A percentile compares a stretch with the other conserved stretches of the same genome.
These are phyloP conservation scores for Orchesella flavescens DNA, from an alignment of 2,888 invertebrate genomes.

Conservation along the genomic window DNA sequence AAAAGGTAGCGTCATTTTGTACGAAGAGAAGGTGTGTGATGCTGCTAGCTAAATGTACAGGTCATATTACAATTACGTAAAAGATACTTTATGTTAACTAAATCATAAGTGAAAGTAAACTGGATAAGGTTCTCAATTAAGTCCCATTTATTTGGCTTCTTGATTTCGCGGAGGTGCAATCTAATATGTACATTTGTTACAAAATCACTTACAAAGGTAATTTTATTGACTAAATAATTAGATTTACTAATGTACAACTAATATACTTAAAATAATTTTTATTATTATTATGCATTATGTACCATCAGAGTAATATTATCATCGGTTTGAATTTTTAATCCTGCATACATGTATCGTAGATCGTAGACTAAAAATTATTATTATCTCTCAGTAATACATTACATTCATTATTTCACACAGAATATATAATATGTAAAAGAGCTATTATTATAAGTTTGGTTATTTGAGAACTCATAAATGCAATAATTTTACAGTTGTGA, in stretches of 20 bases:
- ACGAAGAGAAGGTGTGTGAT: no score
- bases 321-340: background rate
- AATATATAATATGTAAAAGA: no score
- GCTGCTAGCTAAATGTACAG: no score
- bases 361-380: no score
- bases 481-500: background rate
- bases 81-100: no score
- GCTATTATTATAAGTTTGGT: no score
- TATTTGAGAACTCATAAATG: no score
- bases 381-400: no score
- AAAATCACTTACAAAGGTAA: conserved; percentile 57
- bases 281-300: conserved; percentile 3
- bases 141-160: conserved; percentile 60
- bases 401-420: no score
- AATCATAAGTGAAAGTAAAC: no score
- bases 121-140: conserved; percentile 57
- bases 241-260: background rate
- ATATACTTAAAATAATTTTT: conserved; percentile 3
- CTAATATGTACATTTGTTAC: conserved; percentile 64
- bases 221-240: conserved; percentile 19
- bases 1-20: no score
- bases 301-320: background rate
- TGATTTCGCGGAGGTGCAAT: conserved; percentile 64
- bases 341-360: background rate
- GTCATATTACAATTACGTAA: no score